Evolutionary conservation across 1,140 invertebrate genomes (phyloP).

Genomic region (Uloborus diversus): DNA sequence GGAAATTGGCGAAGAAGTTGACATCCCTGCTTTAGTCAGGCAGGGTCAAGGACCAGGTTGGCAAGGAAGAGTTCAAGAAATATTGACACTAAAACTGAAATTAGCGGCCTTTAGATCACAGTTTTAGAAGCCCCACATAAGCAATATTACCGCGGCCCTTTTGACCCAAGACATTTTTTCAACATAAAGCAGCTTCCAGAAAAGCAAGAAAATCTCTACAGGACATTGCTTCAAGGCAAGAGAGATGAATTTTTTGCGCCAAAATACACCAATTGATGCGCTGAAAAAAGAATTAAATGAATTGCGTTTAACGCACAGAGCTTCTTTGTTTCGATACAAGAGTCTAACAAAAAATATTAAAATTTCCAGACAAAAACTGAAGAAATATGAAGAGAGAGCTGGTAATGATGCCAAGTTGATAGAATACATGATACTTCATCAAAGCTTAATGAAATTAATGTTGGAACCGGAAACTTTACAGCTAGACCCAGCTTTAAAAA

Average conservation of each 20-base stretch:
- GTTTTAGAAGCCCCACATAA: slow-evolving; percentile 26
- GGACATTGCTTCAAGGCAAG: not conserved
- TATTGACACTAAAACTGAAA: slow-evolving; percentile 29
- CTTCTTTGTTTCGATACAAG: slow-evolving; percentile 12
- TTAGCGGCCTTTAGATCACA: slow-evolving; percentile 10
- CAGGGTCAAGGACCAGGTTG: not conserved
- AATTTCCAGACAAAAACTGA: not conserved
- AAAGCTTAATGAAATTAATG: slow-evolving; percentile 21
- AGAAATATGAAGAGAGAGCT: not conserved
- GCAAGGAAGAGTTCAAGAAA: not conserved
- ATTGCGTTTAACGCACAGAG: slow-evolving; percentile 15
- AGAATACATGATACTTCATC: slow-evolving; percentile 27
- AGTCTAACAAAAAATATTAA: not conserved
- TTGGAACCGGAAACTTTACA: slow-evolving; percentile 1
- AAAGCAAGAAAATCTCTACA: slow-evolving; percentile 18
- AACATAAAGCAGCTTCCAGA: slow-evolving; percentile 13
- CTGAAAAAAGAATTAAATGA: slow-evolving; percentile 2
- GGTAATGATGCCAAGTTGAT: not conserved
- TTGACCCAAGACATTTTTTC: slow-evolving; percentile 9
- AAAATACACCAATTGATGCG: not conserved
- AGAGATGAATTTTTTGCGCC: not conserved
- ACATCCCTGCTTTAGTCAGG: slow-evolving; percentile 6
- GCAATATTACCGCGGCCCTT: slow-evolving; percentile 9
- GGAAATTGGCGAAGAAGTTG: slow-evolving; percentile 11
- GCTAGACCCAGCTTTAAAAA: not conserved